A percentile compares a stretch with the other conserved stretches of the same genome.
Evolutionary conservation across 2,888 invertebrate genomes (phyloP).

Genomic region (Caenorhabditis sinica): DNA sequence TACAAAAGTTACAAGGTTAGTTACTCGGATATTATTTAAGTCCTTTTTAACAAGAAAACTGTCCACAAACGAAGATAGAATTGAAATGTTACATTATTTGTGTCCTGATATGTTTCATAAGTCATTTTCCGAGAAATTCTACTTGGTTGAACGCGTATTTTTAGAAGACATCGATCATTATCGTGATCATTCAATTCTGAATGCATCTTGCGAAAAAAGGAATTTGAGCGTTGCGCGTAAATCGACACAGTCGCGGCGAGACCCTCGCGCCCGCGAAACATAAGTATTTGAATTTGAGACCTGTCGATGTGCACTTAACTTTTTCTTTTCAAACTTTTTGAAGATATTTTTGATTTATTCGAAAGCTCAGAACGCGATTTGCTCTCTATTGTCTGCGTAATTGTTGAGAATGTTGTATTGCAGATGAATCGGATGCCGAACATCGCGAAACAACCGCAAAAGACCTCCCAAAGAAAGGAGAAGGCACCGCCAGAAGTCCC

Average conservation of each 20-base stretch:
- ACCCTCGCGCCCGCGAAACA: constrained; percentile 49
- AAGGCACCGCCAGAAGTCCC: constrained; percentile 67
- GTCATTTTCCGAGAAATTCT: no score
- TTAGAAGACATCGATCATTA: no score
- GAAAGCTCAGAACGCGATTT: background rate
- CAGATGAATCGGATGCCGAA: constrained; percentile 52
- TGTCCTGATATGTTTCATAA: no score
- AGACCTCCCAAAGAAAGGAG: constrained; percentile 46
- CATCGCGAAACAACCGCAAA: constrained; percentile 27
- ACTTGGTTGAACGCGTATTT: no score
- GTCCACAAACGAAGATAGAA: no score
- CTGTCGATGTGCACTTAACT: background rate
- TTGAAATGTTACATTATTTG: no score
- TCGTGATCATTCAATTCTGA: no score
- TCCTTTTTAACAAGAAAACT: background rate
- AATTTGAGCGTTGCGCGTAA: constrained; percentile 18
- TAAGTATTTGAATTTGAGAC: constrained; percentile 24
- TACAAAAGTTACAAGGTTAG: constrained; percentile 11
- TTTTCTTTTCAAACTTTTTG: background rate
- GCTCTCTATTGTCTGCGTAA: background rate
- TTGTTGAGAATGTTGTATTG: background rate
- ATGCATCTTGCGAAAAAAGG: background rate
- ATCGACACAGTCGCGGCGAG: constrained; percentile 53
- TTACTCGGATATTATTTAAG: background rate
- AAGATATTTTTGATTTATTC: background rate